Percentiles rank a stretch among this genome's conserved stretches.
These are phyloP conservation scores for Sebastes diaconus DNA, from an alignment of 2,797 vertebrate genomes.

Conservation along the genomic window DNA sequence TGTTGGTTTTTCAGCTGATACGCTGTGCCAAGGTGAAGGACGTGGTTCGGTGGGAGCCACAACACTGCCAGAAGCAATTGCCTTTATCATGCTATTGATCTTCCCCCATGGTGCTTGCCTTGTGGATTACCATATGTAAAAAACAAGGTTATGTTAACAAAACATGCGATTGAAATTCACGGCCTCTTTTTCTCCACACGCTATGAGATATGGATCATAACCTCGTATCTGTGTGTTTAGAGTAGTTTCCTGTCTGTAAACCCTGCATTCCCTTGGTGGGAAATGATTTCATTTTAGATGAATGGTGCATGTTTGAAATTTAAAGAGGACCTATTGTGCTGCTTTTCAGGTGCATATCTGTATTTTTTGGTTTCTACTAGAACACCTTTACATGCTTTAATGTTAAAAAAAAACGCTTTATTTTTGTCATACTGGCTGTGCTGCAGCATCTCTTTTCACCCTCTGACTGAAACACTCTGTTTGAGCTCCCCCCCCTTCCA, in stretches of 20 bases:
- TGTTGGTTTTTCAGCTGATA: constrained; percentile 67
- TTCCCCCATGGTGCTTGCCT: constrained; percentile 10
- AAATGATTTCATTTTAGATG: neutral
- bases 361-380: neutral
- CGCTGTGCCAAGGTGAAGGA: constrained; percentile 70
- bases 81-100: constrained; percentile 53
- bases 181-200: neutral
- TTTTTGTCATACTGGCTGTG: too few relatives aligned
- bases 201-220: neutral
- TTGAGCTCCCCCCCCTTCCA: too few relatives aligned
- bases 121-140: constrained; percentile 58
- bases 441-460: too few relatives aligned
- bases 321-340: neutral
- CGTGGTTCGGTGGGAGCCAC: constrained; percentile 22
- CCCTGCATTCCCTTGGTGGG: neutral
- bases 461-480: too few relatives aligned
- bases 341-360: neutral
- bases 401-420: too few relatives aligned
- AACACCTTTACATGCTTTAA: too few relatives aligned
- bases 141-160: constrained; percentile 40
- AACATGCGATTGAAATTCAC: constrained; percentile 27
- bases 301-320: neutral
- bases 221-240: neutral
- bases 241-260: neutral
- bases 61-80: constrained; percentile 20